Conservation (phyloP, 92 coral and sea anemone species). For the Umimayanthus chanpuru region DNA sequence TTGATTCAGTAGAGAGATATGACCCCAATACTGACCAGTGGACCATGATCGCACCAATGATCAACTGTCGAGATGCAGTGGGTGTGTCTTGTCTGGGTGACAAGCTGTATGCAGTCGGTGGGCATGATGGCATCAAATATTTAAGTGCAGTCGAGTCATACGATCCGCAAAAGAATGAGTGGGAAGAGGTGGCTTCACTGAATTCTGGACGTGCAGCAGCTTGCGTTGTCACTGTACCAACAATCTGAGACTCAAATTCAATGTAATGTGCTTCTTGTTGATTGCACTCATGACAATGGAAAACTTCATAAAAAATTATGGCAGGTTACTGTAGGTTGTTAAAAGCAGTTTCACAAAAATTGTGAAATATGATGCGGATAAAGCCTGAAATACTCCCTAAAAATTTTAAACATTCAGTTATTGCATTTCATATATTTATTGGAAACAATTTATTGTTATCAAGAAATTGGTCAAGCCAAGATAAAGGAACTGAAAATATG, state of each 20-base stretch:
- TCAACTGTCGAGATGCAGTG: constrained; percentile 98
- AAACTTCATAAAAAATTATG: too few relatives aligned
- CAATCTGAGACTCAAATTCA: not conserved
- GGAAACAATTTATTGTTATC: too few relatives aligned
- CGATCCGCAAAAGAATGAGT: constrained; percentile 89
- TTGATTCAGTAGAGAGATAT: constrained; percentile 97
- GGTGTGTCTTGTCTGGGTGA: constrained; percentile 97
- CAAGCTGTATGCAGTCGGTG: constrained; percentile 93
- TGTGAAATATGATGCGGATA: too few relatives aligned
- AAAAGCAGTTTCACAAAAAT: too few relatives aligned
- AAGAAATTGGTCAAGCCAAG: too few relatives aligned
- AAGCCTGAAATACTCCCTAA: too few relatives aligned
- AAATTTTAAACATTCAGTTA: too few relatives aligned
- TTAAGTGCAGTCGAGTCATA: constrained; percentile 95
- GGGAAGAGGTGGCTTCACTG: constrained; percentile 89
- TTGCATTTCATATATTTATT: too few relatives aligned
- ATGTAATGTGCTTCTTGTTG: too few relatives aligned
- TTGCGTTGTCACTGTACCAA: constrained; percentile 88
- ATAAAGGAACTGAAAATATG: too few relatives aligned
- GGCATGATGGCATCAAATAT: constrained; percentile 91
- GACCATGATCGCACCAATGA: constrained; percentile 97
- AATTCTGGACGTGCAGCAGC: constrained; percentile 98
- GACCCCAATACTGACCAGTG: constrained; percentile 99
- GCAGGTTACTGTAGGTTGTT: too few relatives aligned
- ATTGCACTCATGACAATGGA: not conserved